phyloP scores from a whole-genome alignment of 2,797 vertebrate genomes.

The Argya squamiceps region DNA sequence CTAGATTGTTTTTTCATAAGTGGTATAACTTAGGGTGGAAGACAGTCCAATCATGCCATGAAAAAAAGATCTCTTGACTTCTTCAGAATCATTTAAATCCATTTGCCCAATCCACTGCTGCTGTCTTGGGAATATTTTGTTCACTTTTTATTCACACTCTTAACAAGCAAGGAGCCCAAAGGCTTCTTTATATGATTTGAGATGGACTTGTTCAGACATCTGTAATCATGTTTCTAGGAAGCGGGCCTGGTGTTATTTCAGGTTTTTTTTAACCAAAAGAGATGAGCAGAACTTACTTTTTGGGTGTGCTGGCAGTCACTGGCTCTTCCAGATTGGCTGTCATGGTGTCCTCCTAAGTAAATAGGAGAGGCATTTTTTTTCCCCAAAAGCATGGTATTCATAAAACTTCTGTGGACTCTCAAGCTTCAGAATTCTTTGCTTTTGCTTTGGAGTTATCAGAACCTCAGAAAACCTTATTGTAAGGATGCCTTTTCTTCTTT shows the following conservation, averaged over 20 bases:
- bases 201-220: not conserved
- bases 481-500: not conserved
- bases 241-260: not conserved
- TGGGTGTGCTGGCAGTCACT: not conserved
- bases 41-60: not conserved
- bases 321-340: not conserved
- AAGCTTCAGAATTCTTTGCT: not conserved
- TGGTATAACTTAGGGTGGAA: not conserved
- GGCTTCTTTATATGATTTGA: not conserved
- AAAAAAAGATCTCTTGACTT: not conserved
- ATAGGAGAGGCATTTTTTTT: not conserved
- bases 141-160: not conserved
- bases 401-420: not conserved
- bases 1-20: not conserved
- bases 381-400: not conserved
- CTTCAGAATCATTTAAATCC: not conserved
- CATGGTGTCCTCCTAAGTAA: not conserved
- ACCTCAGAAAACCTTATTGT: not conserved
- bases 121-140: not conserved
- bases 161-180: not conserved
- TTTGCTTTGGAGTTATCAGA: not conserved
- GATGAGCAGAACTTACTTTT: not conserved
- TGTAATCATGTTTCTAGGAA: constrained; percentile 4
- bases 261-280: not conserved
- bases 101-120: not conserved